These are phyloP conservation scores for Odontocolon sp. DNA, from an alignment of 2,888 invertebrate genomes.

Conservation along the genomic window DNA sequence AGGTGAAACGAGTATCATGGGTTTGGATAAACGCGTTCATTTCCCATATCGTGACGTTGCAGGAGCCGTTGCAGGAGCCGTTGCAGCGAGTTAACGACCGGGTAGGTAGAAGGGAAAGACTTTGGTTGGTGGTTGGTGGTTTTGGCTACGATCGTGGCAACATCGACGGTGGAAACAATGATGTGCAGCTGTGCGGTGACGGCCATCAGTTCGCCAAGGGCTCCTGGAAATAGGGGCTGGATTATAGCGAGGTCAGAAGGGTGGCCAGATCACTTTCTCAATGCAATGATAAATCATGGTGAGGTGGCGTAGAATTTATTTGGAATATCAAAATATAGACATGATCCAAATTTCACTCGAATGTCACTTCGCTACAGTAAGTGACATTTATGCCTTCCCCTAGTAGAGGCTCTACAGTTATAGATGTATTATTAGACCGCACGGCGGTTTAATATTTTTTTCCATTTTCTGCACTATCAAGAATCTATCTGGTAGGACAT, in stretches of 20 bases:
- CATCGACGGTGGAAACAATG: conserved; percentile 18
- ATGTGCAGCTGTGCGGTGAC: conserved; percentile 31
- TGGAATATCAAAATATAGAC: too few relatives aligned
- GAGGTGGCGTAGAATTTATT: too few relatives aligned
- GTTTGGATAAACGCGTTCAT: conserved; percentile 26
- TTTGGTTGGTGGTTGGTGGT: conserved; percentile 10
- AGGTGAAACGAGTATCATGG: neutral
- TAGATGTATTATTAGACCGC: too few relatives aligned
- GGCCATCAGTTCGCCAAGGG: conserved; percentile 16
- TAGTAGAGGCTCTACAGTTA: too few relatives aligned
- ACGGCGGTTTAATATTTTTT: too few relatives aligned
- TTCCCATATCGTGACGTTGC: conserved; percentile 32
- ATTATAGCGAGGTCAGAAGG: conserved; percentile 29
- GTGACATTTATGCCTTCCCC: too few relatives aligned
- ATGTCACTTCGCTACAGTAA: too few relatives aligned
- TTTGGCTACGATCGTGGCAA: neutral
- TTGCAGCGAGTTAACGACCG: conserved; percentile 26
- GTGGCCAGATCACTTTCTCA: too few relatives aligned
- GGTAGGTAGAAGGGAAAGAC: neutral
- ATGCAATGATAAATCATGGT: too few relatives aligned
- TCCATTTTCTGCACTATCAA: too few relatives aligned
- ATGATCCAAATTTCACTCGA: too few relatives aligned
- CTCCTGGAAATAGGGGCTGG: conserved; percentile 7
- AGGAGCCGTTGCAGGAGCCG: conserved; percentile 36
- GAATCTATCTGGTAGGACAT: conserved; percentile 22